Evolutionary conservation across 2,113 vertebrate genomes (phyloP), one percentile per base, ranked within the genome.

Genomic region (Rhinopomastus cyanomelas): DNA sequence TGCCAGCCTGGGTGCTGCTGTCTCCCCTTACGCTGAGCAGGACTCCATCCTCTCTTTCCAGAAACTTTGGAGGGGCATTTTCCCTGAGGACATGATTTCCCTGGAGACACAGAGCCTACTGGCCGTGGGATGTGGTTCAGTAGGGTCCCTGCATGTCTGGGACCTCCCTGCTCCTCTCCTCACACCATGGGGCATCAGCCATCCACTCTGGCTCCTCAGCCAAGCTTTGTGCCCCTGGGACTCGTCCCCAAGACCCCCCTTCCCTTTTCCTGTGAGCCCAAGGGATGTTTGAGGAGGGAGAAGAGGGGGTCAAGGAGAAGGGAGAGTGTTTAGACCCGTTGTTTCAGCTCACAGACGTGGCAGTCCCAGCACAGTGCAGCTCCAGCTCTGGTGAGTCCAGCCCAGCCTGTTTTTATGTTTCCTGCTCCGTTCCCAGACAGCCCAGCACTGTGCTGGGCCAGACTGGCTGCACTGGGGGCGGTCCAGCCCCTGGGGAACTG

Each of bases 321-420:
- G 74, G 71, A 89, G 6, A 14, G 4, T 49, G 39, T 84, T 89
- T 34, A 56, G 85, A 12, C 27, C 46, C 0, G 18, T 49, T 76
- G 30, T 76, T 85, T 61, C 86, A 87, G 37, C 83, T 89, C 46
- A 89, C 76, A 91, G 75, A 95, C 76, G 59, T 95, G 94, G 94
- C 93, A 94, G 83, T 89, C 83, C 87, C n/a, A 0, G 2, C 8
- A 9, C 0, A 25, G 88, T 61, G 82, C 89, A 80, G 78, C 81
- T 91, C 81, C 68, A 88, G 59, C 78, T 32, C 73, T 95, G 94
- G 90, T 91, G 93, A 92, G 92, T 60, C 34, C 77, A 93, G 81
- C 55, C 39, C 79, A 84, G 91, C 3, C 75, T 81, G 81, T 51
- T 94, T 93, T 96, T 92, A 90, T 61, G 60, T 94, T 96, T 96